phyloP scores from a whole-genome alignment of 2,113 vertebrate species.

The Gambusia holbrooki region DNA sequence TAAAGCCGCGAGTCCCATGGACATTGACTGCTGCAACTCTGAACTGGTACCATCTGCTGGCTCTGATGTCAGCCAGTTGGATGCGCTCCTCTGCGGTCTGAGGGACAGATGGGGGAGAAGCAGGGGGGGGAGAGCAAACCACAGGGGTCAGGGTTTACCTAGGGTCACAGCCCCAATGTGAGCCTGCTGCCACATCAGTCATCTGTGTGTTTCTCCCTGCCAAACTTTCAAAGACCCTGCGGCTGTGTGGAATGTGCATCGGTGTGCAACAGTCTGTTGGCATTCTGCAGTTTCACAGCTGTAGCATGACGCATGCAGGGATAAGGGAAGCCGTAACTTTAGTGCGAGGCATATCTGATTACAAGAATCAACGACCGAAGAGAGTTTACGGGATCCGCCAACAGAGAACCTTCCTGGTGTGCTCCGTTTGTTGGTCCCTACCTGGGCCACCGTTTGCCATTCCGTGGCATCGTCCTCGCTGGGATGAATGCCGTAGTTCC shows the following conservation, averaged over 20 bases:
- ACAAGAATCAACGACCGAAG: conserved; percentile 4
- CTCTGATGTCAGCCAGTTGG: conserved; percentile 85
- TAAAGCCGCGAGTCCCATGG: conserved; percentile 95
- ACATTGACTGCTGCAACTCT: conserved; percentile 93
- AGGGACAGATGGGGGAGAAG: conserved; percentile 68
- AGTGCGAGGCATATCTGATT: conserved; percentile 30
- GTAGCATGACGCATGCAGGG: conserved; percentile 41
- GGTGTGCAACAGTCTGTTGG: conserved; percentile 15
- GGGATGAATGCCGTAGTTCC: conserved; percentile 96
- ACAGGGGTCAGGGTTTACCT: conserved; percentile 71
- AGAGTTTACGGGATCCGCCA: neutral
- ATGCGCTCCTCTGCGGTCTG: conserved; percentile 91
- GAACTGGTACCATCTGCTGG: conserved; percentile 98
- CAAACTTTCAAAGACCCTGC: conserved; percentile 70
- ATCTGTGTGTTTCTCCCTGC: conserved; percentile 65
- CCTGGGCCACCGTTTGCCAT: conserved; percentile 93
- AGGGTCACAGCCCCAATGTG: conserved; percentile 65
- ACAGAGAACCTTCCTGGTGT: neutral
- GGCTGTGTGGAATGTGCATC: conserved; percentile 68
- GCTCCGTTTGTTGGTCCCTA: conserved; percentile 39
- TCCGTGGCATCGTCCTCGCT: conserved; percentile 90
- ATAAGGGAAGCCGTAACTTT: conserved; percentile 36
- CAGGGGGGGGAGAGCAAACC: conserved; percentile 54
- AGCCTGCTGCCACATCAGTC: conserved; percentile 74
- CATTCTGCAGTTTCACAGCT: neutral